Base-by-base conservation (phyloP, 2,888 invertebrate species). In the Ormia ochracea region DNA sequence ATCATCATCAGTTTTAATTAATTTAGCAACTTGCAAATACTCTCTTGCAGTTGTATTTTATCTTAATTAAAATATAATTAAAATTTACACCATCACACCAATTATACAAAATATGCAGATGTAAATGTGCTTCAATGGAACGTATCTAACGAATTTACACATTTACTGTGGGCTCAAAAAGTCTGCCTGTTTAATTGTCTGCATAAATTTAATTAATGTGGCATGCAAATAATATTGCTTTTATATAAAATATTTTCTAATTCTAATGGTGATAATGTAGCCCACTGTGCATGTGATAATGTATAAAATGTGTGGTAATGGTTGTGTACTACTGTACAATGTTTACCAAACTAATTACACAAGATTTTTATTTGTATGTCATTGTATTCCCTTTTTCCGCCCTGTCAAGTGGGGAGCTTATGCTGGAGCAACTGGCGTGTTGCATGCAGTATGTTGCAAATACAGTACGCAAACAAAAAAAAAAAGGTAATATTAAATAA, bases 41-140 rank as follows among this genome's bases (percentile, higher is more conserved):
- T 59, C 54, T 68, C 23, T 36, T 80, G 80, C 76, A 76, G 80
- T 73, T 66, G 76, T 73, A 68, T 54, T 80, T 80, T 58, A 80
- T 80, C 76, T 80, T 80, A 80, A 80, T 80, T 76, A 76, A 80
- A 80, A 52, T 73, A 72, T 80, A 76, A 80, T 76, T 76, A 76
- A 80, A 68, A 76, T 68, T 76, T 80, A 80, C 72, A 76, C 68
- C 56, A 63, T 63, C 76, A 76, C 50, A 70, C 79, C 58, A 61
- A 75, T 65, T 45, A 26, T 10, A 38, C 1, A 9, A n/a, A 23
- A 3, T 65, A 54, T 61, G 58, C 54, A 73, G 21, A 63, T 26
- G n/a, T 54, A 54, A 72, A 68, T 36, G 38, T 56, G 50, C 31
- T 63, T 26, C 33, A 69, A 41, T 2, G 41, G 2, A 48, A 52